Base-by-base conservation (phyloP, 2,888 invertebrate genomes). In the Hypena proboscidalis region DNA sequence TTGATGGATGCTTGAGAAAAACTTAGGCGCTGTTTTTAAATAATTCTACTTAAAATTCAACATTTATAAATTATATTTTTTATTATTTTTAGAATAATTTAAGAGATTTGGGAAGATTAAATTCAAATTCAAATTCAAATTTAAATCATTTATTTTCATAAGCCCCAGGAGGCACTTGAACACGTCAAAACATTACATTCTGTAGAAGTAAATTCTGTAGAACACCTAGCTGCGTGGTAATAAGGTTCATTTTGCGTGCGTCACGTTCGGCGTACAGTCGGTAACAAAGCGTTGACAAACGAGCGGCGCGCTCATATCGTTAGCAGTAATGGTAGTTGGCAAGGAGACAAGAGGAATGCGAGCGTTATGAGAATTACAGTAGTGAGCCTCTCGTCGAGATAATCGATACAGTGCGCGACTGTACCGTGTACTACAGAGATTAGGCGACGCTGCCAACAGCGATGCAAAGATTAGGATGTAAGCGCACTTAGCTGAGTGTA, bases 231-330 rank as follows among this genome's bases (percentile, higher is more conserved):
- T 1, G 7, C 23, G 26, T 21, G 7, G 30, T 55, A 31, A 61
- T 61, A 60, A 58, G 54, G 37, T 42, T 58, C 35, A 52, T 61
- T 57, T 52, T 23, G 25, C 13, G 4, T 8, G 13, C 14, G 33
- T 44, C 63, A 52, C 59, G 56, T 52, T 43, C 35, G 6, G 6
- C n/a, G 63, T 50, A 63, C 46, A 62, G 55, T 63, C 47, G 40
- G 60, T 55, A 52, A 51, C 65, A 60, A 56, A 54, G 60, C 58
- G 67, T 65, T 66, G 65, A 67, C 65, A 66, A 66, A 67, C 65
- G 65, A 65, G 68, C 56, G 62, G 51, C 58, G 51, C 40, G 57
- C 67, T 67, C 64, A 53, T 67, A 61, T 64, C 68, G 68, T 67
- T 67, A 67, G 51, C 48, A 45, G 61, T 61, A 64, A 64, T 64